Conservation (phyloP, 2,888 invertebrate species). For the Plebejus anna region DNA sequence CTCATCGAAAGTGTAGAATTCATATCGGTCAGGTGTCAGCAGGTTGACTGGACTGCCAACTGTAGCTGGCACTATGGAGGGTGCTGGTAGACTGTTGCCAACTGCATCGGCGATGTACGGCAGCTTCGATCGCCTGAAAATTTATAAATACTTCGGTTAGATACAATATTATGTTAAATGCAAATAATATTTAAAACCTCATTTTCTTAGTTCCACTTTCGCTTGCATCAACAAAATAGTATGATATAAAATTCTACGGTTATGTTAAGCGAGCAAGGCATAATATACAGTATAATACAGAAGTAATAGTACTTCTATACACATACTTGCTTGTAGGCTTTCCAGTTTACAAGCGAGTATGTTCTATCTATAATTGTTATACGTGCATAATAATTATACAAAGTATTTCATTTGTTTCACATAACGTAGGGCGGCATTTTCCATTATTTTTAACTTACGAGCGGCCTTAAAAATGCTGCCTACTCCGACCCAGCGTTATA, state of each 20-base stretch:
- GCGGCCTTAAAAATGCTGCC: no score
- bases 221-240: not conserved
- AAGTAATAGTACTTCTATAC: not conserved
- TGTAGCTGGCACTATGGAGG: conserved; percentile 78
- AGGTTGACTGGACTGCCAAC: conserved; percentile 90
- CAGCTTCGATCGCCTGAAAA: conserved; percentile 62
- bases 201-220: not conserved
- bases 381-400: not conserved
- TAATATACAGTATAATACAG: not conserved
- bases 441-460: no score
- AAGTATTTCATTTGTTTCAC: not conserved
- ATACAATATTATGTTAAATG: not conserved
- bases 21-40: conserved; percentile 90
- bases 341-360: not conserved
- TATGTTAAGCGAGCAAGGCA: not conserved
- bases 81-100: conserved; percentile 84
- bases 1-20: conserved; percentile 92
- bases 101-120: conserved; percentile 85
- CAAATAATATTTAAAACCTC: not conserved
- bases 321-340: not conserved
- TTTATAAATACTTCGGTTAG: not conserved
- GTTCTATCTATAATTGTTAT: not conserved
- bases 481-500: no score
- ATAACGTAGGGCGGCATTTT: no score
- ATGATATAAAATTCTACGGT: not conserved